Evolutionary conservation across 1,140 invertebrate species (phyloP).

Genomic region (Drosophila funebris): DNA sequence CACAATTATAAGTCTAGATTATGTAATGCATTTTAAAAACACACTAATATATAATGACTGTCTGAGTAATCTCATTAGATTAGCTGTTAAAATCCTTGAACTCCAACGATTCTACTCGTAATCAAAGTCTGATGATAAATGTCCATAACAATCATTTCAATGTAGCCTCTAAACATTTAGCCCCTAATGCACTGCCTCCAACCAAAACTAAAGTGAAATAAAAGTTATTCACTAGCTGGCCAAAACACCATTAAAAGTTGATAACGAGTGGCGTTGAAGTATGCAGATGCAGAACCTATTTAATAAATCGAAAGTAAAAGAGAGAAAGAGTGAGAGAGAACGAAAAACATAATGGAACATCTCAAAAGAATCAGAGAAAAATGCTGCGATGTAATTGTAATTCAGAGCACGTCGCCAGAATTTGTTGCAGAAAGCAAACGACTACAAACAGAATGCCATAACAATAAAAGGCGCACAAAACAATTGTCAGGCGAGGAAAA

Average conservation of each 20-base stretch:
- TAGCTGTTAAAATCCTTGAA: slow-evolving; percentile 23
- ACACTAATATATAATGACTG: background rate
- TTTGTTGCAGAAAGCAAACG: slow-evolving; percentile 75
- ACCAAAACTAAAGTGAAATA: slow-evolving; percentile 8
- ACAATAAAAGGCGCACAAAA: slow-evolving; percentile 75
- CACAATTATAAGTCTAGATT: too few relatives aligned
- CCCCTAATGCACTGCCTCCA: slow-evolving; percentile 45
- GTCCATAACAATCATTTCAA: slow-evolving; percentile 68
- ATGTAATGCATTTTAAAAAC: too few relatives aligned
- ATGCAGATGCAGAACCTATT: slow-evolving; percentile 49
- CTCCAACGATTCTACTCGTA: slow-evolving; percentile 35
- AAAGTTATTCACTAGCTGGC: slow-evolving; percentile 34
- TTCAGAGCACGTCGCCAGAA: slow-evolving; percentile 75
- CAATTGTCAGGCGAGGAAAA: slow-evolving; percentile 64
- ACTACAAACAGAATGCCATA: slow-evolving; percentile 66
- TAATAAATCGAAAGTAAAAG: slow-evolving; percentile 22
- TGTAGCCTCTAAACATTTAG: slow-evolving; percentile 46
- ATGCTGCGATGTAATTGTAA: slow-evolving; percentile 67
- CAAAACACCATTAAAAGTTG: slow-evolving; percentile 73
- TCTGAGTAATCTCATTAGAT: slow-evolving; percentile 1
- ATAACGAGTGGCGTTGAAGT: slow-evolving; percentile 68
- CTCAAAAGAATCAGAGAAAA: slow-evolving; percentile 42
- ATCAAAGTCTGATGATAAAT: slow-evolving; percentile 58
- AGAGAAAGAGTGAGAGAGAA: background rate
- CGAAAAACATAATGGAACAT: slow-evolving; percentile 30